These are phyloP conservation scores for Cyclophora albipunctata DNA, from an alignment of 2,888 invertebrate genomes.

Conservation along the genomic window DNA sequence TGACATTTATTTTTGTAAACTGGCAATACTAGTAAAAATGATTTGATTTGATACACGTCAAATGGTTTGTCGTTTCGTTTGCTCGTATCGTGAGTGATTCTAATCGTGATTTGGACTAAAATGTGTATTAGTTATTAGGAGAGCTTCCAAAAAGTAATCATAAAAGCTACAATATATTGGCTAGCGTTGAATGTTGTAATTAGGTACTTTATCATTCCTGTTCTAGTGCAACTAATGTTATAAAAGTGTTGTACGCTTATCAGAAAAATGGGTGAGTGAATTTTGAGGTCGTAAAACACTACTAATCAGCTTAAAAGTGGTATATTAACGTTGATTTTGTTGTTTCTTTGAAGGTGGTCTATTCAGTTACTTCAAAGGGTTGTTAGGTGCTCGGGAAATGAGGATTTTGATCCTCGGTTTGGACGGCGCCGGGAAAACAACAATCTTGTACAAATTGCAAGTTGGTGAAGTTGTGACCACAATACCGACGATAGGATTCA, in stretches of 20 bases:
- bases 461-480: constrained; percentile 99
- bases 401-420: constrained; percentile 97
- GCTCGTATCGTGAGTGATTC: too few species aligned
- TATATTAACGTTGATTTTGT: constrained; percentile 10
- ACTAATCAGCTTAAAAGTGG: constrained; percentile 17
- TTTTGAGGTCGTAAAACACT: constrained; percentile 26
- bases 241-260: constrained; percentile 51
- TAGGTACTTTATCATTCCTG: constrained; percentile 38
- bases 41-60: constrained; percentile 52
- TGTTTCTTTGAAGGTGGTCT: constrained; percentile 85
- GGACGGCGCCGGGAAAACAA: constrained; percentile 99
- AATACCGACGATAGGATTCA: constrained; percentile 98
- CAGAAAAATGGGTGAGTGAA: constrained; percentile 62
- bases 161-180: too few species aligned
- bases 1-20: neutral
- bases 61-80: constrained; percentile 25
- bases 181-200: constrained; percentile 28
- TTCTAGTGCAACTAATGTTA: constrained; percentile 52
- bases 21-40: constrained; percentile 31
- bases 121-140: constrained; percentile 41
- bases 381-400: constrained; percentile 98
- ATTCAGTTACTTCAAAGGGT: constrained; percentile 95
- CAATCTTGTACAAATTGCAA: constrained; percentile 97
- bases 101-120: constrained; percentile 34
- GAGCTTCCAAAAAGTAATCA: constrained; percentile 14